A percentile compares a stretch with the other conserved stretches of the same genome.
These are phyloP conservation scores for Molossus molossus DNA, from an alignment of 2,797 vertebrate species.

Conservation along the genomic window DNA sequence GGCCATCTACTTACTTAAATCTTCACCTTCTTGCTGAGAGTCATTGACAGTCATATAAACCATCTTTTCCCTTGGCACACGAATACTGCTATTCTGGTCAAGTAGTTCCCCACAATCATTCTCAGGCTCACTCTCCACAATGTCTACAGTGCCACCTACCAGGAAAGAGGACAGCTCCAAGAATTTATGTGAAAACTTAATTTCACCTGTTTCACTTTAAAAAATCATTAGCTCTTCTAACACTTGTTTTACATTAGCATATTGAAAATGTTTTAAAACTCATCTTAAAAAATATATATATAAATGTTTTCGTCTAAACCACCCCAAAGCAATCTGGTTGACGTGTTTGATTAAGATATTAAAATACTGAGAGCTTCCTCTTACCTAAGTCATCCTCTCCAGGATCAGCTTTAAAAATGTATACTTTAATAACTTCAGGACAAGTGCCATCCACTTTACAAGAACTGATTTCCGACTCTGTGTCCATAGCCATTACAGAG, in stretches of 20 bases:
- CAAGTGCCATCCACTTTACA: conserved; percentile 96
- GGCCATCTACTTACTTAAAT: conserved; percentile 92
- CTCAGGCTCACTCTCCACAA: conserved; percentile 95
- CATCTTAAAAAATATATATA: conserved; percentile 58
- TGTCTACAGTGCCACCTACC: conserved; percentile 95
- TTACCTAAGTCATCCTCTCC: conserved; percentile 97
- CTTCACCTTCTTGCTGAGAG: conserved; percentile 95
- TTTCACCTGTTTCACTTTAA: neutral
- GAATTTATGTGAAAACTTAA: conserved; percentile 52
- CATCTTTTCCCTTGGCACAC: conserved; percentile 96
- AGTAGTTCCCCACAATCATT: conserved; percentile 91
- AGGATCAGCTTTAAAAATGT: conserved; percentile 99
- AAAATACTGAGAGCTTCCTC: conserved; percentile 62
- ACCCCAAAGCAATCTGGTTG: conserved; percentile 47
- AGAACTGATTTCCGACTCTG: conserved; percentile 94
- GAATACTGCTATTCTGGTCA: conserved; percentile 92
- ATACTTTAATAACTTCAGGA: conserved; percentile 99
- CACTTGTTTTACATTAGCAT: conserved; percentile 26
- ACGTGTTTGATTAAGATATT: conserved; percentile 61
- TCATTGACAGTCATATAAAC: conserved; percentile 97
- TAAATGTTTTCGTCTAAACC: conserved; percentile 50
- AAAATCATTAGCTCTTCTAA: conserved; percentile 73
- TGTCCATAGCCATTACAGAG: conserved; percentile 95
- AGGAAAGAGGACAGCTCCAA: conserved; percentile 76
- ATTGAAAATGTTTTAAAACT: neutral